phyloP scores from a whole-genome alignment of 2,113 vertebrate species.

The Caretta caretta region DNA sequence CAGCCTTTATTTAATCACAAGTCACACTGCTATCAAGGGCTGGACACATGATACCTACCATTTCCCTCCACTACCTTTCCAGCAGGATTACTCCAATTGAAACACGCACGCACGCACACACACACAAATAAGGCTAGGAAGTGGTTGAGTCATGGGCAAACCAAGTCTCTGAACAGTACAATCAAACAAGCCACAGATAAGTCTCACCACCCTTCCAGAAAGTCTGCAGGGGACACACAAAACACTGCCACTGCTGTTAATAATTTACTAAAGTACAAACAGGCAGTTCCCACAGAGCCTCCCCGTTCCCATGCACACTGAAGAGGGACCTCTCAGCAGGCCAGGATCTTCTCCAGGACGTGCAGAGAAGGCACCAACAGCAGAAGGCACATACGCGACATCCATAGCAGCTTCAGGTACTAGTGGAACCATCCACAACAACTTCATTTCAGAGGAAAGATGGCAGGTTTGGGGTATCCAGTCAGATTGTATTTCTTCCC shows the following conservation, averaged over 20 bases:
- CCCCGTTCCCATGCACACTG: neutral
- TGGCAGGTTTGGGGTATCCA: neutral
- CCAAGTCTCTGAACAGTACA: neutral
- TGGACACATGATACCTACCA: fast-evolving
- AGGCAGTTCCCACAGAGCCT: neutral
- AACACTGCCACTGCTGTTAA: conserved; percentile 49
- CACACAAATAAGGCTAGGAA: neutral
- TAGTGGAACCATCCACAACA: neutral
- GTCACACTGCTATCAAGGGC: neutral
- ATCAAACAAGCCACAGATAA: neutral
- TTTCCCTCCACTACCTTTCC: neutral
- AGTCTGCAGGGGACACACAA: neutral
- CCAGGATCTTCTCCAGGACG: neutral
- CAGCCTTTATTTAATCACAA: neutral
- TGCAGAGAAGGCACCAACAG: neutral
- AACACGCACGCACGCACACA: neutral
- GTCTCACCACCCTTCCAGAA: conserved; percentile 54
- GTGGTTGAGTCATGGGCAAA: neutral
- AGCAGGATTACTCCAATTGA: neutral
- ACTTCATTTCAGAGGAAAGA: neutral
- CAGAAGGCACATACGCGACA: neutral
- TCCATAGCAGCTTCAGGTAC: conserved; percentile 55
- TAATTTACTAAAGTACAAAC: conserved; percentile 57
- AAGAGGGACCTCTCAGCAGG: neutral
- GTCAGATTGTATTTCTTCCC: neutral